Evolutionary conservation across 2,888 invertebrate species (phyloP).

Genomic region (Tachina grossa): DNA sequence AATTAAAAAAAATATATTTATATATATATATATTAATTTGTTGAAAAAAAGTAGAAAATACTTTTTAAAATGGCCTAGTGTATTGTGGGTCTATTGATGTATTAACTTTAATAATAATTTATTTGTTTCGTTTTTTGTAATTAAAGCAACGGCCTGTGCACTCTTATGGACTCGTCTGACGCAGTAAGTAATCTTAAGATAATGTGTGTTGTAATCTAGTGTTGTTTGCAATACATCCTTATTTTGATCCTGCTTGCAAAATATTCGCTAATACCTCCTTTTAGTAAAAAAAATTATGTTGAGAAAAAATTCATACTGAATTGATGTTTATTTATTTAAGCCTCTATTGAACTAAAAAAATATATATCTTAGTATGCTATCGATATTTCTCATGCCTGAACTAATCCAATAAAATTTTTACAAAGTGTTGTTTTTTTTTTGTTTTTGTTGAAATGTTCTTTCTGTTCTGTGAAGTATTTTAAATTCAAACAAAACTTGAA

Average conservation of each 20-base stretch:
- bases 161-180: constrained; percentile 56
- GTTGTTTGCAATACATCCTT: constrained; percentile 63
- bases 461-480: constrained; percentile 56
- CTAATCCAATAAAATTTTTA: constrained; percentile 45
- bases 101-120: background rate
- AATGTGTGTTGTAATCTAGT: constrained; percentile 71
- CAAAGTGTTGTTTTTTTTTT: constrained; percentile 45
- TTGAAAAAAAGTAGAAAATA: no score
- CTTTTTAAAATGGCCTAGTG: no score
- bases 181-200: constrained; percentile 66
- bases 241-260: constrained; percentile 54
- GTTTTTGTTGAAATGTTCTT: constrained; percentile 52
- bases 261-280: constrained; percentile 48
- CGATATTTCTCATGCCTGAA: constrained; percentile 14
- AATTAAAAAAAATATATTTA: background rate
- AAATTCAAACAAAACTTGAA: constrained; percentile 65
- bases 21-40: no score
- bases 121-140: background rate
- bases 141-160: constrained; percentile 56
- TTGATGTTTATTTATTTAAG: constrained; percentile 32
- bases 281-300: background rate
- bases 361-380: background rate
- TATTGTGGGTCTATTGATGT: no score
- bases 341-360: constrained; percentile 10
- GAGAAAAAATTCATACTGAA: background rate